phyloP scores from a whole-genome alignment of 2,113 vertebrate species.

The Lophius piscatorius region DNA sequence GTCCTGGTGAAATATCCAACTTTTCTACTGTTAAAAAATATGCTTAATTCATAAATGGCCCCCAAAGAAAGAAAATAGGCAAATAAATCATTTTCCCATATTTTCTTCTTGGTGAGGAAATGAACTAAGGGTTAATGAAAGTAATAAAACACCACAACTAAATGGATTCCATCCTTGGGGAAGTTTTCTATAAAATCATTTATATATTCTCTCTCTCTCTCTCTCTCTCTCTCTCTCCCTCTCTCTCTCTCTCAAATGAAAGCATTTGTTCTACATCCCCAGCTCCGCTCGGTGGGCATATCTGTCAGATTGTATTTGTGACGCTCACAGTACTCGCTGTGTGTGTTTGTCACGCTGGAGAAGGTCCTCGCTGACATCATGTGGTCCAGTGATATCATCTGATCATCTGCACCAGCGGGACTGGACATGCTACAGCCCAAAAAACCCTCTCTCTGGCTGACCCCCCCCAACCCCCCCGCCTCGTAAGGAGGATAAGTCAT shows the following conservation, averaged over 20 bases:
- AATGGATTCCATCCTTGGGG: constrained; percentile 12
- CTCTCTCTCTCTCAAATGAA: constrained; percentile 52
- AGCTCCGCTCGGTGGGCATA: constrained; percentile 68
- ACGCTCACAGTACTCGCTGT: constrained; percentile 50
- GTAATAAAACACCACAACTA: background rate
- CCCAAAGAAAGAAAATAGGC: too few relatives aligned
- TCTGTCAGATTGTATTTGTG: constrained; percentile 72
- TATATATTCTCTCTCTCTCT: too few relatives aligned
- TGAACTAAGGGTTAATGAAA: too few relatives aligned
- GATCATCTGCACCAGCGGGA: constrained; percentile 30
- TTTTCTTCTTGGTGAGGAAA: too few relatives aligned
- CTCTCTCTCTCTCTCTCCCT: too few relatives aligned
- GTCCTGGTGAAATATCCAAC: too few relatives aligned
- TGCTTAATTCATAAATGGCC: too few relatives aligned
- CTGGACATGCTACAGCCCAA: constrained; percentile 34
- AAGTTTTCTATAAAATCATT: too few relatives aligned
- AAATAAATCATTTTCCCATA: too few relatives aligned
- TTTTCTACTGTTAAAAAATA: too few relatives aligned
- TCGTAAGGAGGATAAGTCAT: constrained; percentile 62
- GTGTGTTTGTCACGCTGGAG: constrained; percentile 68
- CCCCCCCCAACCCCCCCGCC: constrained; percentile 32
- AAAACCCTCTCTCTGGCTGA: constrained; percentile 44
- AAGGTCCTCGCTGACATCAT: constrained; percentile 62
- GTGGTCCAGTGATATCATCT: constrained; percentile 29
- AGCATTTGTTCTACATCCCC: constrained; percentile 56